These are phyloP conservation scores for Chrosomus eos DNA, from an alignment of 2,797 vertebrate genomes.

Conservation along the genomic window DNA sequence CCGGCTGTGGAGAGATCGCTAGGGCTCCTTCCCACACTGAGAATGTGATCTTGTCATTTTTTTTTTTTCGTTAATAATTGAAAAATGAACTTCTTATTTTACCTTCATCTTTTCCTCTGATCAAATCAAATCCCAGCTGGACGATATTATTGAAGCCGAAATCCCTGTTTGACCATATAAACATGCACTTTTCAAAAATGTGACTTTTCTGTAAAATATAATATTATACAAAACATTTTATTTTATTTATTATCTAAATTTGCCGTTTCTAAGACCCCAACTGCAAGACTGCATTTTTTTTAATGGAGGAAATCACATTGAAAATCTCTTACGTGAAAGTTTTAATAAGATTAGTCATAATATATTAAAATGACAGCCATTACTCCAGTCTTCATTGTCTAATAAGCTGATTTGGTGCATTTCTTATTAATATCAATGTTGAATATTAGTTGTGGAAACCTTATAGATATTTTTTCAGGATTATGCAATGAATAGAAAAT, in stretches of 20 bases:
- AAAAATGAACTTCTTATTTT: neutral
- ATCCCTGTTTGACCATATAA: neutral
- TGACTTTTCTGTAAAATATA: no score
- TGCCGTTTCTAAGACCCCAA: neutral
- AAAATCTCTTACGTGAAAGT: neutral
- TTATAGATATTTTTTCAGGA: neutral
- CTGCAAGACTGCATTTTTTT: neutral
- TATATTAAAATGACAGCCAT: neutral
- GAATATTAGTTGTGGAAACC: neutral
- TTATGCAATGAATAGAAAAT: neutral
- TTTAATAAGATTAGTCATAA: neutral
- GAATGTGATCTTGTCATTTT: neutral
- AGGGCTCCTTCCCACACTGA: neutral
- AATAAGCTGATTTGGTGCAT: neutral
- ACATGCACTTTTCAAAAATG: neutral
- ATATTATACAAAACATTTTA: no score
- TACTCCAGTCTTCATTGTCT: neutral
- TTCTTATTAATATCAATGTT: neutral
- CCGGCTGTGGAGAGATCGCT: conserved; percentile 29
- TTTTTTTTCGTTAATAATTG: neutral
- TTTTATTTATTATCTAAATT: neutral
- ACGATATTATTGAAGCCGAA: neutral
- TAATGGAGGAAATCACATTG: neutral
- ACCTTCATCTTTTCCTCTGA: neutral
- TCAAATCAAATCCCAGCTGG: no score